Base-by-base conservation (phyloP, 2,113 vertebrate species). In the Ophthalmolycus amberensis region DNA sequence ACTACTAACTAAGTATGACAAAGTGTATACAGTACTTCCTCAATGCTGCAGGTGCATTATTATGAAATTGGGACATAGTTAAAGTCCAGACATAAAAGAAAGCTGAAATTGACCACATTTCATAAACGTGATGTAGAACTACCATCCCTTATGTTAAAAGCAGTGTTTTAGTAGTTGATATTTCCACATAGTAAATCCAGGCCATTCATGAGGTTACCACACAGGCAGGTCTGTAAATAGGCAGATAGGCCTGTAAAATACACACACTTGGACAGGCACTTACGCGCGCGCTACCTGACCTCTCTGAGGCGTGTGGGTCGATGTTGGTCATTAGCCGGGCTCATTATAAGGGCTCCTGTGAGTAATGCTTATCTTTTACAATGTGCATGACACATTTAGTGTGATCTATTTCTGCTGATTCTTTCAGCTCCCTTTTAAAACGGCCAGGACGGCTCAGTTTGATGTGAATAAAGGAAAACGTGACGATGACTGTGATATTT, bases 281-380 rank as follows among this genome's bases (percentile, higher is more conserved):
- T 25, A n/a, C n/a, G 27, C 56, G 29, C 54, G 66, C 42, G 62
- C 65, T 22, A 44, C 3, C 9, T 66, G 62, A 9, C 18, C 34
- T 34, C 18, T 73, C 12, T 54, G 52, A 84, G 32, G 9, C 15
- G 20, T 25, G 65, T 73, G 25, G 72, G 71, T 75, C 20, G 46
- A 27, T 81, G 69, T 44, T 70, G 54, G 48, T 80, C 63, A 82
- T 83, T 76, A 80, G 77, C 14, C 63, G 63, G 71, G 44, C 69
- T 79, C 71, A 80, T 83, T 84, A 44, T 68, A 52, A 74, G 27
- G 5, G 69, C 67, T 72, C 15, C 54, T 5, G 52, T 91, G 88
- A 84, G 80, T 89, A 80, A 91, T 69, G 15, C 54, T 44, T 3
- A 7, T 75, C 79, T 73, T 66, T 66, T 1, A 72, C 29, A 69